Conservation (phyloP, 2,797 vertebrate species). For the Gambusia yucatana region DNA sequence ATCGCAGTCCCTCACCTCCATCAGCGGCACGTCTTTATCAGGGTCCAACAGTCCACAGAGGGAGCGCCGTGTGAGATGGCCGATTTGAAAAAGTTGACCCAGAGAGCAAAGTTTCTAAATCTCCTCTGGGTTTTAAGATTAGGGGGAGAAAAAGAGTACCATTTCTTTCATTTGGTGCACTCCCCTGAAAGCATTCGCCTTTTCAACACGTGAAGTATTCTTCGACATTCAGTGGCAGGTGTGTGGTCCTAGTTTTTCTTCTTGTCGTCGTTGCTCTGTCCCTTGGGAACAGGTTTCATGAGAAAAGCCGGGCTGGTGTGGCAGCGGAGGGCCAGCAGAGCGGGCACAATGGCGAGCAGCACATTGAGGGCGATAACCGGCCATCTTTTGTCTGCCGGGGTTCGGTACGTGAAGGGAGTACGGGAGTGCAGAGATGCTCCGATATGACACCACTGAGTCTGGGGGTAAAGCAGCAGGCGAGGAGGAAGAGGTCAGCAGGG, state of each 20-base stretch:
- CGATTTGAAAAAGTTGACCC: conserved; percentile 39
- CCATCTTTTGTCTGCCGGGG: conserved; percentile 85
- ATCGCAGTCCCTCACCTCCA: conserved; percentile 47
- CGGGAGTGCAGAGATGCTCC: conserved; percentile 88
- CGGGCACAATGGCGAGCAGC: conserved; percentile 77
- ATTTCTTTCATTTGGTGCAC: conserved; percentile 41
- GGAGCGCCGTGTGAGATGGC: conserved; percentile 49
- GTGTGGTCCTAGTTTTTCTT: conserved; percentile 78
- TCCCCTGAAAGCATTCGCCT: conserved; percentile 15
- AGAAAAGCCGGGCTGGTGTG: conserved; percentile 83
- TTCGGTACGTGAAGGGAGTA: conserved; percentile 93
- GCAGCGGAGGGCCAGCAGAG: conserved; percentile 87
- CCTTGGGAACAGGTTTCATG: conserved; percentile 56
- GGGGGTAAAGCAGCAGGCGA: conserved; percentile 20
- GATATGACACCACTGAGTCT: conserved; percentile 95
- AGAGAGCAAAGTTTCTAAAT: conserved; percentile 36
- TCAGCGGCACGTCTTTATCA: conserved; percentile 66
- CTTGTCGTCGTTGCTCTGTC: conserved; percentile 66
- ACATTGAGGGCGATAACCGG: conserved; percentile 83
- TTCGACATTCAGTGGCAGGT: conserved; percentile 12
- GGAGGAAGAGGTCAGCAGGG: conserved; percentile 13
- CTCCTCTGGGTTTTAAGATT: conserved; percentile 34
- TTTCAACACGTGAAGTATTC: conserved; percentile 35
- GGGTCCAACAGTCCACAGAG: conserved; percentile 74
- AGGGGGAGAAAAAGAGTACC: conserved; percentile 13